These are phyloP conservation scores for Glyptemys insculpta DNA, from an alignment of 2,797 vertebrate species.

Conservation along the genomic window DNA sequence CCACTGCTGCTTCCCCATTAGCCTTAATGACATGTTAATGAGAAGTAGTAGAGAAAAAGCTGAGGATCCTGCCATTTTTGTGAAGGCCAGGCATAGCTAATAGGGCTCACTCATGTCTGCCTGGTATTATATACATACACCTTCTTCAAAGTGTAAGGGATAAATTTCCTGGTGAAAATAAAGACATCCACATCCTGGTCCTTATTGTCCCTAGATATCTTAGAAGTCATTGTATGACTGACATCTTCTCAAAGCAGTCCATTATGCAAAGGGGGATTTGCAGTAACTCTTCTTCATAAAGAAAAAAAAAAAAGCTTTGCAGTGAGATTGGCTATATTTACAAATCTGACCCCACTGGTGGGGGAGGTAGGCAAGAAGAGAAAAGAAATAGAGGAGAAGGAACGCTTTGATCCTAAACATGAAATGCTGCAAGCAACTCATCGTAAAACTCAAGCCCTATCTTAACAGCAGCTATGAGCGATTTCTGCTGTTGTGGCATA, in stretches of 20 bases:
- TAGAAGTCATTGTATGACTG: slow-evolving; percentile 52
- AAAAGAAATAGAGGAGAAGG: slow-evolving; percentile 48
- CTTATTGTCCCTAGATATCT: slow-evolving; percentile 33
- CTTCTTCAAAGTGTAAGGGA: neutral
- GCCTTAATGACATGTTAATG: neutral
- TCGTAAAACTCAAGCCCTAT: slow-evolving; percentile 51
- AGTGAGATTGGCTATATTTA: slow-evolving; percentile 50
- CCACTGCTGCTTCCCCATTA: neutral
- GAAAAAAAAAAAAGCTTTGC: slow-evolving; percentile 15
- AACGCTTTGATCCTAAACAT: slow-evolving; percentile 69
- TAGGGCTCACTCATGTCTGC: neutral
- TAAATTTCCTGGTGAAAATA: neutral
- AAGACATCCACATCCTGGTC: neutral
- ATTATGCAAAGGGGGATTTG: slow-evolving; percentile 58
- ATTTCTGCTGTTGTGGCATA: slow-evolving; percentile 43
- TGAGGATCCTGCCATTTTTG: neutral
- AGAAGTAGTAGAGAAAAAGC: neutral
- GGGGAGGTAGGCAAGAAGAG: slow-evolving; percentile 44
- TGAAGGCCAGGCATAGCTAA: neutral
- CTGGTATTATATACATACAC: neutral
- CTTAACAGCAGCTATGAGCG: slow-evolving; percentile 34
- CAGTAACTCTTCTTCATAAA: slow-evolving; percentile 66
- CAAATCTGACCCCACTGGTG: slow-evolving; percentile 37
- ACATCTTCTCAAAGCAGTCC: slow-evolving; percentile 51
- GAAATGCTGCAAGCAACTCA: slow-evolving; percentile 44